Conservation (phyloP, 2,888 invertebrate species). For the Caenorhabditis sp. region DNA sequence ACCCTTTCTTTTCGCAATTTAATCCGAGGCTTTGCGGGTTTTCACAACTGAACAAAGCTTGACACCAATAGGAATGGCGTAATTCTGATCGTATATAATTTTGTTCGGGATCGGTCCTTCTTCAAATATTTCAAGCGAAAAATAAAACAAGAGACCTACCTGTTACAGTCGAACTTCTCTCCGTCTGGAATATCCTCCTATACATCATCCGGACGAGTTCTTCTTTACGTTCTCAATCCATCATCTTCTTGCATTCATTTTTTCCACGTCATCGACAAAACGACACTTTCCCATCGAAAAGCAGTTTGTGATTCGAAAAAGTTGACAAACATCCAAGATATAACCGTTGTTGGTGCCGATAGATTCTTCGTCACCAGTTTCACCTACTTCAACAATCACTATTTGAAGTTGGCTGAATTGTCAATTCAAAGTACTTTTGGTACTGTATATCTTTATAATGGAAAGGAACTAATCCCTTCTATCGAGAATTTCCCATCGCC, state of each 20-base stretch:
- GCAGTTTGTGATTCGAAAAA: conserved; percentile 47
- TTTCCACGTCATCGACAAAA: conserved; percentile 55
- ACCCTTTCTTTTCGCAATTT: not conserved
- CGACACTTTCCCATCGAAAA: conserved; percentile 50
- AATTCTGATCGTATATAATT: no score
- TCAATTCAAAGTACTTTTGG: conserved; percentile 49
- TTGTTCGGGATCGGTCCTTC: no score
- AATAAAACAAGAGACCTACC: no score
- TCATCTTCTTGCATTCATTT: conserved; percentile 46
- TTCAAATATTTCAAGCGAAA: no score
- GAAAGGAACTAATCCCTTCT: conserved; percentile 38
- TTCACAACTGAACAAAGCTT: no score
- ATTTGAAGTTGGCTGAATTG: conserved; percentile 48
- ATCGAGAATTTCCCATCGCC: conserved; percentile 49
- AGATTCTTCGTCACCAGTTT: conserved; percentile 62
- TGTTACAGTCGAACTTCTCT: conserved; percentile 47
- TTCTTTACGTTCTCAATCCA: conserved; percentile 59
- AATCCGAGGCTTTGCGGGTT: not conserved
- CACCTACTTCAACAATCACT: conserved; percentile 46
- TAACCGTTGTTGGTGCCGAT: conserved; percentile 63
- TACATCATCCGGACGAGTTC: conserved; percentile 46
- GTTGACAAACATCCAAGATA: conserved; percentile 52
- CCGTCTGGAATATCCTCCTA: conserved; percentile 53
- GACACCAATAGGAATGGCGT: no score
- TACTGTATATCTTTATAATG: conserved; percentile 60